Percentiles rank a stretch among this genome's conserved stretches.
phyloP scores from a whole-genome alignment of 2,888 invertebrate species.

The Steinernema hermaphroditum region DNA sequence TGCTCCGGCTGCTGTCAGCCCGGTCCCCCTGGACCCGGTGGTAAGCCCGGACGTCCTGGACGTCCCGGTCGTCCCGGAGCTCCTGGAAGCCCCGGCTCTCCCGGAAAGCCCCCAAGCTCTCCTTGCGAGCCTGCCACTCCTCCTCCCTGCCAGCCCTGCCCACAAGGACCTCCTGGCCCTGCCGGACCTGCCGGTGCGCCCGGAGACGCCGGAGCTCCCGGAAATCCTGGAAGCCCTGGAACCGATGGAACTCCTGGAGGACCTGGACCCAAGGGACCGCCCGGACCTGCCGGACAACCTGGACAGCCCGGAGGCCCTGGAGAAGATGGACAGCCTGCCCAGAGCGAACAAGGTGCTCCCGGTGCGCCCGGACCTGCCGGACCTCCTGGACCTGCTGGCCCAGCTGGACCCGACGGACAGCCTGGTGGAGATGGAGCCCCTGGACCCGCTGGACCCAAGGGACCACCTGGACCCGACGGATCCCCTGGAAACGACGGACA shows the following conservation, averaged over 20 bases:
- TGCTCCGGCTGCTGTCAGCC: constrained; percentile 38
- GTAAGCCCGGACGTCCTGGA: not conserved
- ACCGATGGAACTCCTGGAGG: not conserved
- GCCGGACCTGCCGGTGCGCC: not conserved
- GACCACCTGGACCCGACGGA: no score
- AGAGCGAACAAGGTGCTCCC: constrained; percentile 33
- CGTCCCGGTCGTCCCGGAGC: not conserved
- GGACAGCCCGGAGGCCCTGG: constrained; percentile 31
- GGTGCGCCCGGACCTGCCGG: constrained; percentile 51
- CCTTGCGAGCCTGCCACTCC: constrained; percentile 19
- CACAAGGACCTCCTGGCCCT: not conserved
- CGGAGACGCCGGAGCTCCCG: not conserved
- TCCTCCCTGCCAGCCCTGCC: constrained; percentile 27
- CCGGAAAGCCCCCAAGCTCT: not conserved
- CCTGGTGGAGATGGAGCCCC: constrained; percentile 15
- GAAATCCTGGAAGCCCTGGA: not conserved
- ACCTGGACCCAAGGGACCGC: constrained; percentile 29
- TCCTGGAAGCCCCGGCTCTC: constrained; percentile 8
- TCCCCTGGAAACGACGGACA: no score
- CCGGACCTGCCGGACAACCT: constrained; percentile 37
- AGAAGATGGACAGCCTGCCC: not conserved
- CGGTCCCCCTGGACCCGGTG: not conserved
- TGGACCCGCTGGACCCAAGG: no score
- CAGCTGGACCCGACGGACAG: not conserved
- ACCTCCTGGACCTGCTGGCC: constrained; percentile 13